These are phyloP conservation scores for Pachymerium ferrugineum DNA, from an alignment of 2,888 invertebrate genomes.

Conservation along the genomic window DNA sequence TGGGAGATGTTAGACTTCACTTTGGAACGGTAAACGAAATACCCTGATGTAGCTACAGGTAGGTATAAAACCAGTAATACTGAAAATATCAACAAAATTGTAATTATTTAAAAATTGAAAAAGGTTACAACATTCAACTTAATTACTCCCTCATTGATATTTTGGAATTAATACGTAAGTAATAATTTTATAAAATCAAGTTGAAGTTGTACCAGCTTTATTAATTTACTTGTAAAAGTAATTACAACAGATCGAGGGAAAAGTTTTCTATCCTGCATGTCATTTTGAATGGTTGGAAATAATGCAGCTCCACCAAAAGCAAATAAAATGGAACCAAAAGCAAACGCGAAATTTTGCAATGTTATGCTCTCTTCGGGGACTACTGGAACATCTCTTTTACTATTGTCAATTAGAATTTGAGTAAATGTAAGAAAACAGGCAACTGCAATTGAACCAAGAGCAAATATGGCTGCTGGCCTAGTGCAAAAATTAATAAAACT, in stretches of 20 bases:
- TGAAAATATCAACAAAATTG: constrained; percentile 38
- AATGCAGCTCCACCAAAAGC: constrained; percentile 67
- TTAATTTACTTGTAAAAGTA: constrained; percentile 60
- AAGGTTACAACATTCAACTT: constrained; percentile 13
- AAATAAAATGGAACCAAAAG: constrained; percentile 65
- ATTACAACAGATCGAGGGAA: constrained; percentile 60
- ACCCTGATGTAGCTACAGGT: constrained; percentile 59
- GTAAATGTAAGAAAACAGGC: constrained; percentile 61
- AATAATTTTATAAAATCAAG: not conserved
- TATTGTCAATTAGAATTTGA: constrained; percentile 56
- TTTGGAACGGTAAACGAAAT: constrained; percentile 58
- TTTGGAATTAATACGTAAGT: not conserved
- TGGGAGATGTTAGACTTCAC: constrained; percentile 58
- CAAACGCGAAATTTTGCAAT: constrained; percentile 61
- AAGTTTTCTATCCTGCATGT: constrained; percentile 62
- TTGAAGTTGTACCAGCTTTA: no score
- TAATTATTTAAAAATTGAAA: not conserved
- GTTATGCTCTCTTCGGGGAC: constrained; percentile 47
- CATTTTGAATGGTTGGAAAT: constrained; percentile 73
- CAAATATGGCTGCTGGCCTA: constrained; percentile 61
- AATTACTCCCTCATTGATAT: constrained; percentile 20
- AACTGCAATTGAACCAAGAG: constrained; percentile 57
- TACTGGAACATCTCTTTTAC: not conserved
- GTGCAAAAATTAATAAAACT: constrained; percentile 39
- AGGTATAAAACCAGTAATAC: constrained; percentile 48